Base-by-base conservation (phyloP, 2,888 invertebrate genomes). In the Atrina japonica region DNA sequence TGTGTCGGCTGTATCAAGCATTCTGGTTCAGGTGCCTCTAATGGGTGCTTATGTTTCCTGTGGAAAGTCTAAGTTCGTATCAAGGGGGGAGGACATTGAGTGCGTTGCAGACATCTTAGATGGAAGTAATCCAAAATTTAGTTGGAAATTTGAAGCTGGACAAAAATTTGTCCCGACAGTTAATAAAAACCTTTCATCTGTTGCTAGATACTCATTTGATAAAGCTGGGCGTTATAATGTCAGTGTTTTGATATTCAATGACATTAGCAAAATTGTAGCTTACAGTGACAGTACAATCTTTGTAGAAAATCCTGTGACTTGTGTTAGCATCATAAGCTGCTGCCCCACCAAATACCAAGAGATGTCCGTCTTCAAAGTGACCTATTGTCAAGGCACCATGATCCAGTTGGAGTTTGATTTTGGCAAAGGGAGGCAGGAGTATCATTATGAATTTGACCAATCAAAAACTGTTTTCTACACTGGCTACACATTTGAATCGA, bases 111-210 rank as follows among this genome's bases (percentile, higher is more conserved):
- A 74, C 6, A 75, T 87, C 1, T 35, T 61, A 5, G 43, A 63
- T 5, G 89, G 88, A 1, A 83, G 79, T 5, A 75, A 86, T 74
- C 78, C 84, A 14, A 66, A 68, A 2, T 88, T 86, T 71, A 63
- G 53, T 6, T 86, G 86, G 86, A 67, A 66, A 41, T 76, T 85
- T 11, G 14, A 45, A 2, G 23, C 49, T 9, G 9, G 60, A 56
- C 18, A 23, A 23, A 27, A 9, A n/a, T 29, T 18, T 30, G 18
- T 45, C 41, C 25, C 43, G 18, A 52, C 16, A 3, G 14, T 18
- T n/a, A 50, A 70, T 60, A 7, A 60, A 18, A 72, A 73, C 35
- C 18, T 65, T 2, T 30, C 69, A 0, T 78, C 81, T 3, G 30
- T 29, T 3, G 76, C 70, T 0, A 61, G 53, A 5, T 76, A 82